A percentile compares a stretch with the other conserved stretches of the same genome.
phyloP scores from a whole-genome alignment of 2,797 vertebrate genomes.

The Crypturellus tataupa region DNA sequence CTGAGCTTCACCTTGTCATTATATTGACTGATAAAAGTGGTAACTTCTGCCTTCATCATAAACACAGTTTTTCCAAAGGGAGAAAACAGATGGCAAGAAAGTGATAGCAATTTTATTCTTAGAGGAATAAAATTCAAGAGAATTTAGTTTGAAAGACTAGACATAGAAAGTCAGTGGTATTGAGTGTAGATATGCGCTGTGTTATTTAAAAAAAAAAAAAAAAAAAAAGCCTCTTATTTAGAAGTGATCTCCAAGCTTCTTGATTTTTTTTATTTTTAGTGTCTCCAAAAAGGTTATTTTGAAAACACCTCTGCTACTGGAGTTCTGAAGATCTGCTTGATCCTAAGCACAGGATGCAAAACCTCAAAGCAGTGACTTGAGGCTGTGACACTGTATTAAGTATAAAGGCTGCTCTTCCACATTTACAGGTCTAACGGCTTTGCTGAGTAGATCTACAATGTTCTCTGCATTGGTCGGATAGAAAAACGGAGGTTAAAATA shows the following conservation, averaged over 20 bases:
- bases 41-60: background rate
- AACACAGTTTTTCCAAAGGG: background rate
- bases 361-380: background rate
- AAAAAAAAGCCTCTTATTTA: background rate
- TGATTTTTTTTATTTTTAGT: background rate
- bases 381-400: background rate
- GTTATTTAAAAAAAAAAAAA: background rate
- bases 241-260: background rate
- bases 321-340: background rate
- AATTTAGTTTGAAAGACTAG: background rate
- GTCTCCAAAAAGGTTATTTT: background rate
- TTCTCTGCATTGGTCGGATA: background rate
- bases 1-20: background rate
- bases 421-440: background rate
- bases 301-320: background rate
- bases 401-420: background rate
- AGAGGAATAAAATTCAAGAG: background rate
- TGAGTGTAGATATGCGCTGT: background rate
- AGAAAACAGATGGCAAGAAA: background rate
- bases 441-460: background rate
- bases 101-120: too few relatives aligned
- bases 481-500: background rate
- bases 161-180: background rate
- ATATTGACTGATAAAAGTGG: background rate
- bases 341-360: background rate